These are phyloP conservation scores for Ovis aries DNA, from an alignment of 2,113 vertebrate species.

Conservation along the genomic window DNA sequence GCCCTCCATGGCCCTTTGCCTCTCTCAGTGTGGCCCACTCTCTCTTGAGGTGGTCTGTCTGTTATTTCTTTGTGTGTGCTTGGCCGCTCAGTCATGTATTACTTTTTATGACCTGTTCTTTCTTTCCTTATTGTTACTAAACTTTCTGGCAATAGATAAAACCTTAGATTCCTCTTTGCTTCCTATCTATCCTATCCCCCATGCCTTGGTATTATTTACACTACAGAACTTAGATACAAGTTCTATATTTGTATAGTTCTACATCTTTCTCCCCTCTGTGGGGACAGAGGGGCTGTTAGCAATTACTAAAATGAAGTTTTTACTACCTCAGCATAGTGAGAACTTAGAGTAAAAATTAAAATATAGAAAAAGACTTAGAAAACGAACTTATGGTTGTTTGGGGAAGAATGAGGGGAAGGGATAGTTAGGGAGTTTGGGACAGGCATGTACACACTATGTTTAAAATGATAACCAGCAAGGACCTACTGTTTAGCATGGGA, in stretches of 20 bases:
- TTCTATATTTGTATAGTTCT: not conserved
- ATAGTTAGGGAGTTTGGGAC: not conserved
- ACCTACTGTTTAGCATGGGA: not conserved
- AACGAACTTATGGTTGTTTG: not conserved
- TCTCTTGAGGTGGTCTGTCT: not conserved
- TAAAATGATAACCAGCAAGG: not conserved
- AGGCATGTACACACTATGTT: not conserved
- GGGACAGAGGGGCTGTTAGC: not conserved
- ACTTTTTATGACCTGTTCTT: not conserved
- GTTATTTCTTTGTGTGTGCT: not conserved
- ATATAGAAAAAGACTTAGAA: not conserved
- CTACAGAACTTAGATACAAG: not conserved
- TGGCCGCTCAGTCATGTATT: accelerated
- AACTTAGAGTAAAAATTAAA: constrained; percentile 9
- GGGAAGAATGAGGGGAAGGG: not conserved
- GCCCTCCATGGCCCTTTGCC: not conserved
- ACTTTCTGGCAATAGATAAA: not conserved
- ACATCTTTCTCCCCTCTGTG: not conserved
- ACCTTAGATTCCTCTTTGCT: not conserved
- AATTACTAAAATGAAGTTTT: not conserved
- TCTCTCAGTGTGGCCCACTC: not conserved
- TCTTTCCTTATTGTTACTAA: not conserved
- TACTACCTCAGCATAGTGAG: not conserved
- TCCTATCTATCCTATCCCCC: not conserved
- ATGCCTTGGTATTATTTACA: not conserved